Base-by-base conservation (phyloP, 2,797 vertebrate genomes). In the Poeciliopsis gracilis region DNA sequence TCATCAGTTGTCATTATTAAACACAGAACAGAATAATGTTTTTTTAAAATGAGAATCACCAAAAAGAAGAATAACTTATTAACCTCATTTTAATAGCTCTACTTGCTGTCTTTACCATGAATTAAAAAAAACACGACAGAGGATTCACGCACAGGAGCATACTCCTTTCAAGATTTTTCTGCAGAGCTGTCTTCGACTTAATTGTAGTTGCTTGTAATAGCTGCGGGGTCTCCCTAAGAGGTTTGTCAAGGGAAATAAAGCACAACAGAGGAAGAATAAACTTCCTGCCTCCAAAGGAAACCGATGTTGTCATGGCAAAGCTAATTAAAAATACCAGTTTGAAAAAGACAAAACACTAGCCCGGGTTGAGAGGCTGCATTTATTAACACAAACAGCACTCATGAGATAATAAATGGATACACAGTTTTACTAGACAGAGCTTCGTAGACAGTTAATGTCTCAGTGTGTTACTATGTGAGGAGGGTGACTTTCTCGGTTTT, bases 191-290 rank as follows among this genome's bases (percentile, higher is more conserved):
- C 85, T 87, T 78, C 84, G 81, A 43, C 78, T 84, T 89, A 90
- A 89, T 86, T 89, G 82, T 84, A 87, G 88, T 87, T 59, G 61
- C 74, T 55, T 59, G 81, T 90, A 89, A 90, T 89, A 87, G 87
- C 90, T 85, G 73, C 82, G 80, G 88, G 86, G 79, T 77, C 77
- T 83, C 85, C 72, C 74, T 76, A 80, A 87, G 87, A 83, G 83
- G 82, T 91, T 90, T 90, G 86, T 90, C 86, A 88, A 84, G 89
- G 88, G 88, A 91, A 92, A 90, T 90, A 91, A 92, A 94, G 89
- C 83, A 87, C 89, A 80, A 81, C 90, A 85, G 87, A 89, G 84
- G 76, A 82, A 84, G 86, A 91, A 87, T 88, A 88, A 91, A 92
- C 91, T 92, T 92, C 90, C 90, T 91, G 80, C 82, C 87, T 53